Evolutionary conservation across 2,113 vertebrate species (phyloP), one percentile per base, ranked within the genome.

Genomic region (Neopipo cinnamomea): DNA sequence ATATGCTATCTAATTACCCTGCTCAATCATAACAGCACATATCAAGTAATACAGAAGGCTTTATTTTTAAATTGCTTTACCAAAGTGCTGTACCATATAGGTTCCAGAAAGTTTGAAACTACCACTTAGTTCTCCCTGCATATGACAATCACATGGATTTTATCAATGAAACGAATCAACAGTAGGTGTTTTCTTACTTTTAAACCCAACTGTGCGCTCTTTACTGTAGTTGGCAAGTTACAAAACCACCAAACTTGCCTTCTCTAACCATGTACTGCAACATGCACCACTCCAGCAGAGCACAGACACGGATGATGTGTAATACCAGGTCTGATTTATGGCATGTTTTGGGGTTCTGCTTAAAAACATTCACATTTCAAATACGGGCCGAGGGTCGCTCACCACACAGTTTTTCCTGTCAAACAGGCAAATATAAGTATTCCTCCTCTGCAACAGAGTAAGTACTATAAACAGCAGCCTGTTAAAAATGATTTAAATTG

Each of bases 1-100:
- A 98, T 98, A 98, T 98, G 98, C 98, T 97, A 96, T 98, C 98
- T 99, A 99, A 99, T 98, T 99, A 98, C 98, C 96, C 98, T 97
- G 98, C 97, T 99, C 98, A 98, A 98, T 99, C 98, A 99, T 98
- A 97, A 98, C 97, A 97, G 97, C 97, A 97, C 94, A 96, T 97
- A 97, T 95, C 95, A 97, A 98, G 95, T 94, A 95, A 92, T 88
- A 91, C 88, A 95, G 95, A 93, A 93, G 77, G 89, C 82, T 96
- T 91, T 85, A 66, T 78, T 91, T 91, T 92, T 65, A 94, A 96
- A 93, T 58, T 88, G 70, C 49, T 50, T 78, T 85, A 82, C 61
- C 53, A 19, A 75, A 92, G 37, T 70, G 65, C 50, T 50, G 18
- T 47, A 74, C 52, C 44, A 83, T 22, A 37, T 9, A 76, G 65